Percentiles rank a stretch among this genome's conserved stretches.
Conservation (phyloP, 2,888 invertebrate genomes). For the Cepaea hortensis region DNA sequence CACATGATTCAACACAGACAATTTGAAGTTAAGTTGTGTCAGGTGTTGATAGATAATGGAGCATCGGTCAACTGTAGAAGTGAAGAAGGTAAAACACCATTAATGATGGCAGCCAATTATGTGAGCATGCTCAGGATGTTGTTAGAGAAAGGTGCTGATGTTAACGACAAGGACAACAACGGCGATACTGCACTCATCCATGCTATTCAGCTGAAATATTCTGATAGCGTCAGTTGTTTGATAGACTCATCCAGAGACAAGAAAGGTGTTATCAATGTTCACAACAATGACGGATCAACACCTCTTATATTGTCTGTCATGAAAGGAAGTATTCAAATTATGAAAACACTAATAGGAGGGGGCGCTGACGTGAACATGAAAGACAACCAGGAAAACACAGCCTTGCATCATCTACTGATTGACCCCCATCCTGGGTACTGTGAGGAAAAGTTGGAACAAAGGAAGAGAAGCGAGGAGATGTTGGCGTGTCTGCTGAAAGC, state of each 20-base stretch:
- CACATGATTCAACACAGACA: neutral
- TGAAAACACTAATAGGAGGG: neutral
- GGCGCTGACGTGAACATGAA: neutral
- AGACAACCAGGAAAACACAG: neutral
- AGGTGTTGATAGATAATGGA: neutral
- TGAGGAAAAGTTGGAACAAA: too few species aligned
- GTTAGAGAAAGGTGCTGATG: neutral
- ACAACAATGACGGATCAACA: neutral
- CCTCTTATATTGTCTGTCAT: neutral
- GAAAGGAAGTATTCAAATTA: neutral
- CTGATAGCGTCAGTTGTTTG: neutral
- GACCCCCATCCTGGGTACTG: too few species aligned
- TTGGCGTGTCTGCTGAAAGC: neutral
- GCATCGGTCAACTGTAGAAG: neutral
- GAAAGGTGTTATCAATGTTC: neutral
- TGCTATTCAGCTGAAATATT: neutral
- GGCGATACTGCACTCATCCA: neutral
- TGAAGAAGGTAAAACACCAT: neutral
- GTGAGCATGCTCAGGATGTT: too few species aligned
- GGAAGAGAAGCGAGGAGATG: neutral
- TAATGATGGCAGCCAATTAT: neutral
- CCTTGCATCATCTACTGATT: neutral
- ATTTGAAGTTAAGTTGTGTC: neutral
- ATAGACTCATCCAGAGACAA: neutral
- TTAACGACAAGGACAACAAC: neutral